Base-by-base conservation (phyloP, 1,140 invertebrate species). In the Meloidogyne exigua region DNA sequence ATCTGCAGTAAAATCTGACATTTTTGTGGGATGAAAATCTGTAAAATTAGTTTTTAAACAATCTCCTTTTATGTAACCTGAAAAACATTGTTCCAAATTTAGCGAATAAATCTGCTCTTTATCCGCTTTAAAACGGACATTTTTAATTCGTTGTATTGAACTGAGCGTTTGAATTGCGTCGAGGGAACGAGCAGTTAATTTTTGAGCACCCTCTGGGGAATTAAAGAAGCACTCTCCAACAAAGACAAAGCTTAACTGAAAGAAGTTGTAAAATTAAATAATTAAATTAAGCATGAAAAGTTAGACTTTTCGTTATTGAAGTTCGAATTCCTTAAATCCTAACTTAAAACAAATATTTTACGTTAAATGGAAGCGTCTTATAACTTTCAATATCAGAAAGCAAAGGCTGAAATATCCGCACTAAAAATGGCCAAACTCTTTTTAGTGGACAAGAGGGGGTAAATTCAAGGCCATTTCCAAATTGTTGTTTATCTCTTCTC, bases 221-320 rank as follows among this genome's bases (percentile, higher is more conserved):
- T 82, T 75, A 64, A 82, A 82, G 42, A 82, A 82, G n/a, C 63
- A 39, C 15, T 72, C 65, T 4, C 81, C 81, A 32, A 82, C 72
- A 26, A 82, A 84, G 4, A 79, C 79, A 57, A 82, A 62, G 70
- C 79, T 83, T 15, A 81, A 57, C 81, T 82, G 18, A 79, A 81
- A 81, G 15, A 15, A 28, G 2, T 11, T 44, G 18, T 15, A 63
- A 15, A 26, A 18, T 18, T 26, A 68, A 68, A 10, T 21, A 39
- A 39, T 39, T 0, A 64, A 18, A n/a, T n/a, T n/a, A n/a, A n/a
- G n/a, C n/a, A n/a, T n/a, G n/a, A n/a, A n/a, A n/a, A n/a, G n/a
- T n/a, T n/a, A n/a, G n/a, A n/a, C n/a, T n/a, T n/a, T n/a, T n/a
- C n/a, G n/a, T n/a, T n/a, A n/a, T n/a, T n/a, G n/a, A n/a, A n/a